These are phyloP conservation scores for Tenthredo scrophulariae DNA, from an alignment of 2,888 invertebrate genomes.

Conservation along the genomic window DNA sequence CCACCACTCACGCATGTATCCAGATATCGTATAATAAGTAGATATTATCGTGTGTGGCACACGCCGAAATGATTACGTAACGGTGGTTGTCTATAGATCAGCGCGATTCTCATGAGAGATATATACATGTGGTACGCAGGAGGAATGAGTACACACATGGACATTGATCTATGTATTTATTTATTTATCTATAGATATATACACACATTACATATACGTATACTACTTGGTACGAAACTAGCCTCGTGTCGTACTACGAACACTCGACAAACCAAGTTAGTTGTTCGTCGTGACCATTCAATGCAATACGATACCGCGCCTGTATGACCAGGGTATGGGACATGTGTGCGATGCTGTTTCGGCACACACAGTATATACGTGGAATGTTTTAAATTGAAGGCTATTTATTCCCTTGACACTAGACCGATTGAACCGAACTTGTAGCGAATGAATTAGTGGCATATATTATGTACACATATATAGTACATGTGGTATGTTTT, in stretches of 20 bases:
- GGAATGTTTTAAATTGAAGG: constrained; percentile 51
- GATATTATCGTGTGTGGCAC: not conserved
- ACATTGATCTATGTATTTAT: no score
- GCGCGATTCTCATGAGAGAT: not conserved
- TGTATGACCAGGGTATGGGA: no score
- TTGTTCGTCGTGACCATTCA: not conserved
- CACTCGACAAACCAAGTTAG: not conserved
- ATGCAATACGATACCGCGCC: not conserved
- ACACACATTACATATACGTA: not conserved
- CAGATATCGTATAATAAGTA: not conserved
- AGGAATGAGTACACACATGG: no score
- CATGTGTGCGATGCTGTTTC: not conserved
- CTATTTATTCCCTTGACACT: constrained; percentile 49
- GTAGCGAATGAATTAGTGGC: not conserved
- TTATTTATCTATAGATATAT: no score
- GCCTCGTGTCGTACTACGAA: not conserved
- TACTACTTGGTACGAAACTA: not conserved
- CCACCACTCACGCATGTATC: not conserved
- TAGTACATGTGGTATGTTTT: not conserved
- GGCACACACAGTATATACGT: not conserved
- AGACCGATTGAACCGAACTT: constrained; percentile 37
- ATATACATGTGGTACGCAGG: no score
- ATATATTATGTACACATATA: not conserved
- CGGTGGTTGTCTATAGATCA: not conserved
- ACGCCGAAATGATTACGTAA: constrained; percentile 13